Evolutionary conservation across 2,113 vertebrate genomes (phyloP).

Genomic region (Gavia stellata): DNA sequence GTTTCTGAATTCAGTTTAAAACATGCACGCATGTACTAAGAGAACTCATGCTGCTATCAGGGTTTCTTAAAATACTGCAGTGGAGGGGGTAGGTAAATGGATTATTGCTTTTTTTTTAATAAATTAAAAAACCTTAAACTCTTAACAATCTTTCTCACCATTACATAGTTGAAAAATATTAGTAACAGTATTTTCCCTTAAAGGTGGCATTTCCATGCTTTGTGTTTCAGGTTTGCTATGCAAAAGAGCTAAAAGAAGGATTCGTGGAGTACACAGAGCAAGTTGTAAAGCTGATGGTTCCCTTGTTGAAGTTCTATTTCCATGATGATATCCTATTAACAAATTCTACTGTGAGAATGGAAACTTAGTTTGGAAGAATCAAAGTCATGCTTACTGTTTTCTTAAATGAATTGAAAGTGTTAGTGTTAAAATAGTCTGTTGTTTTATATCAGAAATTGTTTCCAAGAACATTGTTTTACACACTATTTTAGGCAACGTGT

Average conservation of each 20-base stretch:
- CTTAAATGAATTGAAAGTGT: background rate
- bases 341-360: background rate
- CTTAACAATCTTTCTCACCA: background rate
- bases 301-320: slow-evolving; percentile 97
- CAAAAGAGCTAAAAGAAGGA: slow-evolving; percentile 97
- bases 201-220: background rate
- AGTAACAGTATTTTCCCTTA: background rate
- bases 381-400: background rate
- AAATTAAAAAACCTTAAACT: background rate
- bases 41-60: background rate
- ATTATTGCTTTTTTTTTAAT: background rate
- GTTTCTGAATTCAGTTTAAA: background rate
- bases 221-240: slow-evolving; percentile 91
- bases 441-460: background rate
- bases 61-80: background rate
- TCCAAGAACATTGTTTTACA: background rate
- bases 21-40: background rate
- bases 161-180: background rate
- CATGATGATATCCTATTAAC: slow-evolving; percentile 96
- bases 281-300: slow-evolving; percentile 99
- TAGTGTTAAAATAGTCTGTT: background rate
- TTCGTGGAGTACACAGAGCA: slow-evolving; percentile 98
- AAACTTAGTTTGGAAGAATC: background rate
- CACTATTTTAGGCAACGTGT: background rate
- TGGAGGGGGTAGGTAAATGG: background rate